Evolutionary conservation across 1,140 invertebrate species (phyloP).

Genomic region (Drosophila bocqueti): DNA sequence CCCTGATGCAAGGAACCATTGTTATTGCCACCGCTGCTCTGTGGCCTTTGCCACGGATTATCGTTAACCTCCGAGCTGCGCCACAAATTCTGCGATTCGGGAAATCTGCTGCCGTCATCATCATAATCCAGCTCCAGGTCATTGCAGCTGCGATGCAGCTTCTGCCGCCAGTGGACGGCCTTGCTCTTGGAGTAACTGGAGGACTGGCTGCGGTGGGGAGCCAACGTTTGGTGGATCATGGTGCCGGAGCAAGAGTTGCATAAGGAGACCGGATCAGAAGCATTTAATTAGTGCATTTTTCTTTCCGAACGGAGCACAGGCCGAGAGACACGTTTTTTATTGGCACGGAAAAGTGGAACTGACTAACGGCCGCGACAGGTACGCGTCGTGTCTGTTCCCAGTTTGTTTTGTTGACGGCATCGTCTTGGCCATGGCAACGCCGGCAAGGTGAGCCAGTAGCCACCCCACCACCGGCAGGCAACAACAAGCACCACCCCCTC

Average conservation of each 20-base stretch:
- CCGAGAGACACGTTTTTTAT: slow-evolving; percentile 68
- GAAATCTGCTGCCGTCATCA: slow-evolving; percentile 24
- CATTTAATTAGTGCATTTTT: slow-evolving; percentile 52
- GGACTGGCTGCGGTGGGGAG: slow-evolving; percentile 61
- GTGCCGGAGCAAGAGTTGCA: slow-evolving; percentile 26
- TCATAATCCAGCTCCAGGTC: slow-evolving; percentile 54
- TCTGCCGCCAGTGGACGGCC: slow-evolving; percentile 66
- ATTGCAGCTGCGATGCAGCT: slow-evolving; percentile 69
- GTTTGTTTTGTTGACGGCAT: slow-evolving; percentile 73
- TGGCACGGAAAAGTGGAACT: slow-evolving; percentile 78
- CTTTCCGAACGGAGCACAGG: slow-evolving; percentile 25
- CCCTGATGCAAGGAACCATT: slow-evolving; percentile 34
- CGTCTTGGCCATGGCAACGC: slow-evolving; percentile 79
- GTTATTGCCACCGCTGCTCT: slow-evolving; percentile 56
- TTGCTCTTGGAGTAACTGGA: slow-evolving; percentile 56
- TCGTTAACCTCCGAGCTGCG: slow-evolving; percentile 34
- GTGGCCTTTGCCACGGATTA: slow-evolving; percentile 52
- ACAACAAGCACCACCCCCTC: slow-evolving; percentile 20
- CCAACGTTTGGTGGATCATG: slow-evolving; percentile 77
- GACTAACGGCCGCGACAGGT: slow-evolving; percentile 70
- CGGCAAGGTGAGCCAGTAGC: slow-evolving; percentile 48
- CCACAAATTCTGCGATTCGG: slow-evolving; percentile 27
- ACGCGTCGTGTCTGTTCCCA: slow-evolving; percentile 33
- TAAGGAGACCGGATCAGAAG: slow-evolving; percentile 38
- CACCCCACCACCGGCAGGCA: slow-evolving; percentile 27